phyloP scores from a whole-genome alignment of 2,797 vertebrate genomes.

The Pseudomugil gertrudae region DNA sequence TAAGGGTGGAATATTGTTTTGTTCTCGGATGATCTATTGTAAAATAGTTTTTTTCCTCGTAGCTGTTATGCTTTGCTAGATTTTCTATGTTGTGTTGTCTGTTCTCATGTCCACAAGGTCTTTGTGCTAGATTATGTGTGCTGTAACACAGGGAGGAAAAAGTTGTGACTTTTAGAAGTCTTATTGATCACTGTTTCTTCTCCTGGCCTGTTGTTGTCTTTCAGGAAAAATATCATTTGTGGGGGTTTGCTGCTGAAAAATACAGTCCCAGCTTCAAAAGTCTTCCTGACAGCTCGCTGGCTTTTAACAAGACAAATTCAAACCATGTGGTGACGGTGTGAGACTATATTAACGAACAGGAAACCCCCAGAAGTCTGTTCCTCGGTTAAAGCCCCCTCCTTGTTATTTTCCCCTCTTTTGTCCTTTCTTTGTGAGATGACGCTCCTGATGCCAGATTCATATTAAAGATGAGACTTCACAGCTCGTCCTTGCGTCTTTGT shows the following conservation, averaged over 20 bases:
- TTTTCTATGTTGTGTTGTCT: slow-evolving; percentile 68
- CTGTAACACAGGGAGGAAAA: slow-evolving; percentile 8
- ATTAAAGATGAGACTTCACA: slow-evolving; percentile 80
- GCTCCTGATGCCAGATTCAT: slow-evolving; percentile 77
- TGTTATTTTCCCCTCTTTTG: slow-evolving; percentile 41
- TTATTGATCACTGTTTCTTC: slow-evolving; percentile 6
- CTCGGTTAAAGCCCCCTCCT: slow-evolving; percentile 23
- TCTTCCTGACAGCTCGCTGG: neutral
- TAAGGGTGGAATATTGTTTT: slow-evolving; percentile 66
- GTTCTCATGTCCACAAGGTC: slow-evolving; percentile 45
- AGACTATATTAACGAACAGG: slow-evolving; percentile 14
- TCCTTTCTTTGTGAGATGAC: slow-evolving; percentile 64
- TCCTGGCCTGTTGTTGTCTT: slow-evolving; percentile 20
- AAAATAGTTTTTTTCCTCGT: slow-evolving; percentile 53
- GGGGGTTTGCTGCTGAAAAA: slow-evolving; percentile 18
- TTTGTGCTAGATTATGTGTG: slow-evolving; percentile 28
- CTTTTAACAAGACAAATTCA: slow-evolving; percentile 27
- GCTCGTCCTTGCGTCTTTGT: slow-evolving; percentile 21
- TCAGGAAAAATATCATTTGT: slow-evolving; percentile 4
- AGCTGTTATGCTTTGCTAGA: slow-evolving; percentile 54
- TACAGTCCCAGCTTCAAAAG: neutral
- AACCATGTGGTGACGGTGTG: slow-evolving; percentile 39
- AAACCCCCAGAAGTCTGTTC: slow-evolving; percentile 19
- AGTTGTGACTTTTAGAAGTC: slow-evolving; percentile 1
- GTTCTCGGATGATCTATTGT: slow-evolving; percentile 58